Evolutionary conservation across 2,113 vertebrate species (phyloP), one percentile per base, ranked within the genome.

Genomic region (Rhinolophus sinicus): DNA sequence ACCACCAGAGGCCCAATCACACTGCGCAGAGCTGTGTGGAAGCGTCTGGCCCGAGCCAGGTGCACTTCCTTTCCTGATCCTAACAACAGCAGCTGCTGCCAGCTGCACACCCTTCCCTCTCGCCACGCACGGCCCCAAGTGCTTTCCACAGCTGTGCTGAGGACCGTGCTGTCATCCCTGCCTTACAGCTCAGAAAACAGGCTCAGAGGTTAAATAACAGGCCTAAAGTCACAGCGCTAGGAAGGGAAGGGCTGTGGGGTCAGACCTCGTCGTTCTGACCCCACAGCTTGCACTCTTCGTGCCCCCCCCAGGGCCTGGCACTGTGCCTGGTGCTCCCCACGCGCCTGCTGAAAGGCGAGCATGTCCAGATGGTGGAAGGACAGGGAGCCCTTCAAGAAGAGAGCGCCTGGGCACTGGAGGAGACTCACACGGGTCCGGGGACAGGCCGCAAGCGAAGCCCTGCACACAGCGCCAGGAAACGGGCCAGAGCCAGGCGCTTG

Each of bases 341-440:
- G 65, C 1, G 9, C 8, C 1, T 80, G 52, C 8, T 28, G 88
- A n/a, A 76, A 92, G 84, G 92, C 16, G 10, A 83, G 56, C 18
- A 1, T 30, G 77, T 76, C 80, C 93, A 81, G 52, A 83, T 86
- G 94, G 93, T 28, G 65, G 84, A 60, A 96, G 72, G 95, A 73
- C 85, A 35, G 47, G 87, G 47, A 96, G 84, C 54, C 70, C 84
- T 94, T 70, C 75, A 40, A 38, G 54, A 44, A 69, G 30, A 52
- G 73, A 54, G 64, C 6, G 33, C 35, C 60, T 16, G 76, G 54
- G 75, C 88, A 82, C 80, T 16, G 80, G 69, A 88, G 83, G 65
- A 97, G 72, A 38, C 33, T 50, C 78, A 65, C 14, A 38, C 4
- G 0, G 64, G 58, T 38, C 93, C 24, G 22, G 2, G 0, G 47